Evolutionary conservation across 2,113 vertebrate genomes (phyloP).

Genomic region (Rousettus leschenaultii): DNA sequence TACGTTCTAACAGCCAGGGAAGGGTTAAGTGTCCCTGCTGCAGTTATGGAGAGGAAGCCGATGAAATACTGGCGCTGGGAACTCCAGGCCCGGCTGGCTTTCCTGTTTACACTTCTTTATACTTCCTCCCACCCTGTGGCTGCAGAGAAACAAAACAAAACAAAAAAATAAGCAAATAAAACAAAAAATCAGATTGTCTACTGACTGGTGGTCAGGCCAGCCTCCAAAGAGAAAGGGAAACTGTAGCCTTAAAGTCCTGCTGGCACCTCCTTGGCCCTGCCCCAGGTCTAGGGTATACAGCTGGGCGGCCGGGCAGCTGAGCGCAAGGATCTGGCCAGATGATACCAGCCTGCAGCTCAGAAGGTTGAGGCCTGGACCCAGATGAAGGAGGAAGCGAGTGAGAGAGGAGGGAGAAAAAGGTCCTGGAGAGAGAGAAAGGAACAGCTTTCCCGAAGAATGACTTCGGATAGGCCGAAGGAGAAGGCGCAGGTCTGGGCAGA

Average conservation of each 20-base stretch:
- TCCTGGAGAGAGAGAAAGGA: background rate
- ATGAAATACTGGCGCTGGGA: constrained; percentile 86
- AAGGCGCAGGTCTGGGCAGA: background rate
- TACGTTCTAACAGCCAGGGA: constrained; percentile 63
- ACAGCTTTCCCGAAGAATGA: background rate
- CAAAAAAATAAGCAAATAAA: constrained; percentile 35
- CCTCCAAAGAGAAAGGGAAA: constrained; percentile 7
- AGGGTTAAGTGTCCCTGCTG: constrained; percentile 72
- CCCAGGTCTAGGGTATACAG: background rate
- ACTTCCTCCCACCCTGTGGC: constrained; percentile 82
- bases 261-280: background rate
- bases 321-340: background rate
- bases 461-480: background rate
- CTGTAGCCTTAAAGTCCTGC: background rate
- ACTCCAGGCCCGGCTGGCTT: constrained; percentile 83
- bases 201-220: background rate
- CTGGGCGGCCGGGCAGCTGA: background rate
- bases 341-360: background rate
- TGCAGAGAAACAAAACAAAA: constrained; percentile 69
- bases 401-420: background rate
- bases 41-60: constrained; percentile 84
- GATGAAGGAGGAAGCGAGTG: background rate
- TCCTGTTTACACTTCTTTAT: constrained; percentile 90
- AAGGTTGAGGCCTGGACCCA: background rate
- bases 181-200: constrained; percentile 60